These are phyloP conservation scores for Drosophila flavopinicola DNA, from an alignment of 2,888 invertebrate species.

Conservation along the genomic window DNA sequence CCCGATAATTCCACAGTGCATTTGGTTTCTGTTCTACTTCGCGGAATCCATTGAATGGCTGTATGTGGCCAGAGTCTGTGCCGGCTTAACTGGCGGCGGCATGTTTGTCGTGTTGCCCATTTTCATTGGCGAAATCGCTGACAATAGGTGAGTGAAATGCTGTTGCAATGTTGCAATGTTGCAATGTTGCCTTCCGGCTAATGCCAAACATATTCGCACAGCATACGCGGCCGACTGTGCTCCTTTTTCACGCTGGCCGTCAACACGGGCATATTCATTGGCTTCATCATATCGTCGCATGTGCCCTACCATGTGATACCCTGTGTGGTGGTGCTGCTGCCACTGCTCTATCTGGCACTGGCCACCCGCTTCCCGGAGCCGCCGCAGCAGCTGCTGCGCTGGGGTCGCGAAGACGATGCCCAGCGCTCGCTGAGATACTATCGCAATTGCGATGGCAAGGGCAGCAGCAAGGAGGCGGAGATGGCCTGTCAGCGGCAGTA, in stretches of 20 bases:
- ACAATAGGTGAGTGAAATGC: constrained; percentile 73
- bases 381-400: constrained; percentile 65
- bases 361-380: constrained; percentile 69
- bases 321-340: constrained; percentile 52
- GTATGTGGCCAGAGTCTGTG: constrained; percentile 79
- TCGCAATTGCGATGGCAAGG: constrained; percentile 62
- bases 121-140: constrained; percentile 83
- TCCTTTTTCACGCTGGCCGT: constrained; percentile 70
- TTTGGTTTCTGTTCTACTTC: constrained; percentile 80
- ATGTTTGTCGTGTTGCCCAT: constrained; percentile 79
- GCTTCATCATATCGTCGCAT: constrained; percentile 65
- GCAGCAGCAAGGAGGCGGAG: constrained; percentile 64
- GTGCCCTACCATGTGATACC: constrained; percentile 72
- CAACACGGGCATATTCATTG: constrained; percentile 65
- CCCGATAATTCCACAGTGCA: constrained; percentile 70
- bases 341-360: constrained; percentile 62
- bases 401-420: constrained; percentile 59
- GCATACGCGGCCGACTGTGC: constrained; percentile 79
- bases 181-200: too few species aligned
- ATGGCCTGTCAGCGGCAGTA: constrained; percentile 54
- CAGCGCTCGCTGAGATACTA: constrained; percentile 67
- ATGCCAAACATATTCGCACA: too few species aligned
- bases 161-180: too few species aligned
- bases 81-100: constrained; percentile 82
- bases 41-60: constrained; percentile 75